Evolutionary conservation across 1,140 invertebrate genomes (phyloP).

Genomic region (Sycophila sp.): DNA sequence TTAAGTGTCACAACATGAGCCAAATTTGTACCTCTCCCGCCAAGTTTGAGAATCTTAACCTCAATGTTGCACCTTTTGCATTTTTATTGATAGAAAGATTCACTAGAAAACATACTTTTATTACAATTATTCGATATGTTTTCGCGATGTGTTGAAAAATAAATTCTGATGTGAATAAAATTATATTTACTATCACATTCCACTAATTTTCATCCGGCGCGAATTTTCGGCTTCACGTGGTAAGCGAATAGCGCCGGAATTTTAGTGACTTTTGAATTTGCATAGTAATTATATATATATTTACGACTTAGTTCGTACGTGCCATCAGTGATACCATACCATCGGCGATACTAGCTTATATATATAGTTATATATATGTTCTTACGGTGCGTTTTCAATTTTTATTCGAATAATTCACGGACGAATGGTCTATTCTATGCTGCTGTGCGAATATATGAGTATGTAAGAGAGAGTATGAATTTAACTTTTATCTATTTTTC

Average conservation of each 20-base stretch:
- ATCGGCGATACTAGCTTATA: too few relatives aligned
- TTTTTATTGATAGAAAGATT: background rate
- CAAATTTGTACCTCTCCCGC: constrained; percentile 7
- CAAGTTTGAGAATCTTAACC: constrained; percentile 20
- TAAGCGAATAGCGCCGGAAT: background rate
- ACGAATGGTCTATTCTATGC: too few relatives aligned
- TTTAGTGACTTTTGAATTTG: constrained; percentile 5
- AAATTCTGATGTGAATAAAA: background rate
- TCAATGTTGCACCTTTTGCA: background rate
- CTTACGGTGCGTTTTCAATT: too few relatives aligned
- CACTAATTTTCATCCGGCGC: background rate
- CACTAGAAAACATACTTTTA: background rate
- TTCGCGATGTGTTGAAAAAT: background rate
- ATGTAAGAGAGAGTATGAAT: too few relatives aligned
- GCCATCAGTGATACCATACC: too few relatives aligned
- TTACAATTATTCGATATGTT: background rate
- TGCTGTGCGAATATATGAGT: too few relatives aligned
- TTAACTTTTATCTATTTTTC: too few relatives aligned
- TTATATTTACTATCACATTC: constrained; percentile 2
- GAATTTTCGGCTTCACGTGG: background rate
- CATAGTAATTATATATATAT: too few relatives aligned
- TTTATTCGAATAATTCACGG: too few relatives aligned
- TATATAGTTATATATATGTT: too few relatives aligned
- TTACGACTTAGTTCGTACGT: too few relatives aligned
- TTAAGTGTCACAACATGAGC: constrained; percentile 1